Evolutionary conservation across 2,888 invertebrate genomes (phyloP), one percentile per base, ranked within the genome.

Genomic region (Nomada fabriciana): DNA sequence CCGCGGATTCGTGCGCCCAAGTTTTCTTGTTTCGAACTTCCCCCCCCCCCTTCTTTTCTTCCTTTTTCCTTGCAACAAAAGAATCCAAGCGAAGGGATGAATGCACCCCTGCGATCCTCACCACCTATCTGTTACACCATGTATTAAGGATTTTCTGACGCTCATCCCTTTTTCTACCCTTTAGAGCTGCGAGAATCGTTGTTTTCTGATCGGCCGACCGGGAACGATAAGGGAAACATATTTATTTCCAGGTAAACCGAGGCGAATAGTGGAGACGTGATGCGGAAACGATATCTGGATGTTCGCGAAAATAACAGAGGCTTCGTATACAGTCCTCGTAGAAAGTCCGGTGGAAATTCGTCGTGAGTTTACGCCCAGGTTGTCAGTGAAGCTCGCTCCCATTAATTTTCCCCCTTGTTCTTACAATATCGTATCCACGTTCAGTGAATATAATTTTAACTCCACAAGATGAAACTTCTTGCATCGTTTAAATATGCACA

Each of bases 231-330:
- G 89, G 76, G 88, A 83, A 85, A 84, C 89, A 85, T 88, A 90
- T 93, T 93, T 93, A 93, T 93, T 91, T 91, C 89, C 89, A 88
- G 88, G 87, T 89, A 91, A 92, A 91, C 90, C 91, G 92, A 90
- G 90, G 92, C 91, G 90, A 93, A 93, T 92, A 90, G 92, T 87
- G 82, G 76, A 90, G 90, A 93, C 93, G 93, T 93, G 93, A 92
- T 89, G 89, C 89, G 93, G 89, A 92, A 93, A 90, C 90, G 90
- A 91, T 92, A 92, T 91, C 88, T 87, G 89, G 88, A 90, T 90
- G 88, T 89, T 86, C 88, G 89, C 86, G 88, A 87, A 87, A 90
- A 91, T 90, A 90, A 90, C 89, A 88, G 80, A 86, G 80, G 76
- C 80, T 86, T 82, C 80, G 86, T 60, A 84, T 91, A 91, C 91